These are phyloP conservation scores for Branchipolynoe longqiensis DNA, from an alignment of 2,888 invertebrate genomes.

Conservation along the genomic window DNA sequence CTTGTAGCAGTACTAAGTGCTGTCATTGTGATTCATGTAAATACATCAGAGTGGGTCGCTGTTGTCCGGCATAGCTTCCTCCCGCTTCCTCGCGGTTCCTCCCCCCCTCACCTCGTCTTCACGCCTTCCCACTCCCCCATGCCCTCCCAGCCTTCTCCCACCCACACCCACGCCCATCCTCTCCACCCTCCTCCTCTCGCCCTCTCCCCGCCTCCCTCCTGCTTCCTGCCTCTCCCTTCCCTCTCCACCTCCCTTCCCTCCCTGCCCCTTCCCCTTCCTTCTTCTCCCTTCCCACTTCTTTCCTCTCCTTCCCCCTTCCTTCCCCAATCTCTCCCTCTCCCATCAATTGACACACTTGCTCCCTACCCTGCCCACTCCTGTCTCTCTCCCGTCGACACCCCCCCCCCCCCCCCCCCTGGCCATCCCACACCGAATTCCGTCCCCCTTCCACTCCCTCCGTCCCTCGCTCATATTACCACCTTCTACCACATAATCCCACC, in stretches of 20 bases:
- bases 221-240: neutral
- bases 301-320: neutral
- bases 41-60: no score
- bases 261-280: neutral
- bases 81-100: no score
- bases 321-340: neutral
- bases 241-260: neutral
- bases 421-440: neutral
- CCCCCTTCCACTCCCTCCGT: neutral
- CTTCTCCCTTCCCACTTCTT: neutral
- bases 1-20: no score
- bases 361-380: neutral
- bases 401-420: neutral
- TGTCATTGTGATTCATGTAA: no score
- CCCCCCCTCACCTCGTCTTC: no score
- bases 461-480: neutral
- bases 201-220: neutral
- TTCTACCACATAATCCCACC: no score
- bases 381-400: neutral
- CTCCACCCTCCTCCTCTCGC: no score
- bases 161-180: no score
- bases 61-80: no score
- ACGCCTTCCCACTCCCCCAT: no score
- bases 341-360: neutral
- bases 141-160: no score